These are phyloP conservation scores for Drosophila diplacantha DNA, from an alignment of 2,888 invertebrate species.

Conservation along the genomic window DNA sequence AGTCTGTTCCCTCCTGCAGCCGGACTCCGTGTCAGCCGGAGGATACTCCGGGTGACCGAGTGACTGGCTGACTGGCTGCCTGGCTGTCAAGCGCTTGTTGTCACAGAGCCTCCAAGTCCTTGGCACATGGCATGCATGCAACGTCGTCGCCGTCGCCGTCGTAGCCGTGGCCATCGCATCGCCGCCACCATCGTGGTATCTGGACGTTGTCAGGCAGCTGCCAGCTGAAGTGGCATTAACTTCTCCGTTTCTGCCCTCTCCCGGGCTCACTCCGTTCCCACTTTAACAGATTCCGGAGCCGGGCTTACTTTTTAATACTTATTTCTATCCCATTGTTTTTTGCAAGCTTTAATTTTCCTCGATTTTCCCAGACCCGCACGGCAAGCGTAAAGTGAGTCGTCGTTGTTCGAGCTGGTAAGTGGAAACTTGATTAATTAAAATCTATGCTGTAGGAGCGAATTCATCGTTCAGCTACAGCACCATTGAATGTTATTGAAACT, in stretches of 20 bases:
- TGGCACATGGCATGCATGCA: constrained; percentile 49
- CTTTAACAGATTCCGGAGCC: constrained; percentile 22
- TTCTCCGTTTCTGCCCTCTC: constrained; percentile 31
- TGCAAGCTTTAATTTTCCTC: constrained; percentile 41
- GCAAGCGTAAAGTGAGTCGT: constrained; percentile 1
- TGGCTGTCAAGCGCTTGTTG: constrained; percentile 51
- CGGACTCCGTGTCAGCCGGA: constrained; percentile 8
- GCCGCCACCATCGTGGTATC: constrained; percentile 46
- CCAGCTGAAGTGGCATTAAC: constrained; percentile 74
- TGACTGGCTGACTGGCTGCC: constrained; percentile 17
- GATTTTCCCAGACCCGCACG: constrained; percentile 21
- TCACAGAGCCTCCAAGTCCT: constrained; percentile 32
- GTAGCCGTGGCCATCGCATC: constrained; percentile 23
- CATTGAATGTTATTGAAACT: neutral
- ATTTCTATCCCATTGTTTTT: constrained; percentile 25
- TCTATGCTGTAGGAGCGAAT: neutral
- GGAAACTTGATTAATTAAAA: constrained; percentile 8
- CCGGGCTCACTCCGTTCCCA: constrained; percentile 1
- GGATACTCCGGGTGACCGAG: constrained; percentile 24
- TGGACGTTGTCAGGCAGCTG: constrained; percentile 72
- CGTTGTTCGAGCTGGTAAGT: constrained; percentile 3
- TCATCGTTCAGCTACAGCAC: neutral
- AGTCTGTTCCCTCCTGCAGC: neutral
- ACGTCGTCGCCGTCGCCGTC: constrained; percentile 32
- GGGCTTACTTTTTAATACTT: constrained; percentile 33